Evolutionary conservation across 2,888 invertebrate genomes (phyloP), one percentile per base, ranked within the genome.

Genomic region (Cabera pusaria): DNA sequence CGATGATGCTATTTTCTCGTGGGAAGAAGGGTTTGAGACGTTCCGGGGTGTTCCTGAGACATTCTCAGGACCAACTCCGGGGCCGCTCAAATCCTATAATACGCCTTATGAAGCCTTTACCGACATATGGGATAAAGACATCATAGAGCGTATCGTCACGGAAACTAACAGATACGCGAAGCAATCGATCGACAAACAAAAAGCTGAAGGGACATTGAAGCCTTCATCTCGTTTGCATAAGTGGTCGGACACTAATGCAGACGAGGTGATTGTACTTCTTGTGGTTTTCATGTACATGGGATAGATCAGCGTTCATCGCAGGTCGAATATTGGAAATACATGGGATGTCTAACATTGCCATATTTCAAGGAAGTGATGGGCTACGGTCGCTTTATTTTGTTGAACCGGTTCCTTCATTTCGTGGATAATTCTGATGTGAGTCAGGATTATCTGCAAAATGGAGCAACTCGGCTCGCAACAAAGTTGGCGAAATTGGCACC

Each of bases 131-230:
- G n/a, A n/a, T n/a, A 18, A 18, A 17, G 41, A 38, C 21, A 47
- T 54, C 37, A 47, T 60, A 24, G 48, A 48, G 29, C 40, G 3
- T 22, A 52, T 60, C 20, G 52, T 20, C 5, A 9, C 1, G 1
- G 50, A 60, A 43, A 58, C 56, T 11, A 60, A 60, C 38, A 11
- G 43, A 3, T 60, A 54, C 12, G 60, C 55, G 1, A 8, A 39
- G n/a, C 51, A 56, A 26, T 41, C 24, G 3, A 51, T 57, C 34
- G 53, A 28, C 7, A 7, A 5, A 0, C 3, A 7, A 1, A 25
- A 5, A 6, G 16, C 6, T 12, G 16, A 25, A 5, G 25, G 16
- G 1, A 25, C 14, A 7, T 6, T 25, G 8, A 5, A 5, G 8
- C 5, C 8, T 2, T 3, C 1, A 5, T 52, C 51, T 37, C 52